Conservation (phyloP, 2,113 vertebrate species). For the Xyrauchen texanus region DNA sequence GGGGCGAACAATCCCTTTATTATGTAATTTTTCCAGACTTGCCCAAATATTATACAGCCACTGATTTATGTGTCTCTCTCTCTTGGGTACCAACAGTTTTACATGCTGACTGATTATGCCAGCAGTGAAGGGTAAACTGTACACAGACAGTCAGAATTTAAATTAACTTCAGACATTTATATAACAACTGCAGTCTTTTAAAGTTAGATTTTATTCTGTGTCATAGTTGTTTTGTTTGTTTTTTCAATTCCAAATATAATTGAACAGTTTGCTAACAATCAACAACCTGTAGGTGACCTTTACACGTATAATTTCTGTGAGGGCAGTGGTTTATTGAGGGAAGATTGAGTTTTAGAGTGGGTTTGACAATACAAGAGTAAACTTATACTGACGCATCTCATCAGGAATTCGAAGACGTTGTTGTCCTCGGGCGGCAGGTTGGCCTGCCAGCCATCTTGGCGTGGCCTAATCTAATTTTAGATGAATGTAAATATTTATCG, state of each 20-base stretch:
- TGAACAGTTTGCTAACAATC: too few relatives aligned
- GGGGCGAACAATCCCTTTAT: too few relatives aligned
- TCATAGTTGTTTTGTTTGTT: too few relatives aligned
- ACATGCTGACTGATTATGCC: constrained; percentile 4
- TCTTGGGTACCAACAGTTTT: neutral
- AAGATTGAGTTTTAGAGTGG: constrained; percentile 39
- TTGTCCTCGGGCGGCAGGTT: constrained; percentile 22
- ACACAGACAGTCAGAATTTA: constrained; percentile 21
- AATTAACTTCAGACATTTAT: neutral
- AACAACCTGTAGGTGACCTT: constrained; percentile 37
- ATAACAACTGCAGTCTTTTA: constrained; percentile 21
- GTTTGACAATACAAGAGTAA: constrained; percentile 24
- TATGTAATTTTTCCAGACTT: neutral
- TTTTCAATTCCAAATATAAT: too few relatives aligned
- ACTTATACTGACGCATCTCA: constrained; percentile 46
- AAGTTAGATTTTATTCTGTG: constrained; percentile 9
- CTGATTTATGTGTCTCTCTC: constrained; percentile 10
- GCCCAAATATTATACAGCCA: constrained; percentile 18
- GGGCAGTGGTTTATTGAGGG: constrained; percentile 12
- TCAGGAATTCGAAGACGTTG: constrained; percentile 51
- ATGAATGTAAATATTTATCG: constrained; percentile 61
- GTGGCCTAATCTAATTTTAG: constrained; percentile 53
- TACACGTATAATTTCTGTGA: constrained; percentile 15
- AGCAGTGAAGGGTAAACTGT: neutral
- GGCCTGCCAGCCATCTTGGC: constrained; percentile 34